These are phyloP conservation scores for Oreonectes daqikongensis DNA, from an alignment of 2,797 vertebrate species.

Conservation along the genomic window DNA sequence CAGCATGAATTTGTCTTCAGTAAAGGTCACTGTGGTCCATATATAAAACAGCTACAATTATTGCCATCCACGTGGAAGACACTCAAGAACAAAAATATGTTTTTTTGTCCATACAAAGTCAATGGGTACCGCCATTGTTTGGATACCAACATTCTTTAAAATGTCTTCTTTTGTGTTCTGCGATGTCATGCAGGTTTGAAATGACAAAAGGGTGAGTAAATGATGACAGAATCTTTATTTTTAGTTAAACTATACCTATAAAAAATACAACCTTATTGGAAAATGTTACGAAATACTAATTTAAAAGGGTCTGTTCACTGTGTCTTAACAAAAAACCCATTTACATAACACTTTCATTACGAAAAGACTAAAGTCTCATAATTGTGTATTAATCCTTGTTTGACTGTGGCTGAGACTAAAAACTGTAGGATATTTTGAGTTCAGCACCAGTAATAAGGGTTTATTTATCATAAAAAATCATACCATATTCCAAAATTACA, in stretches of 20 bases:
- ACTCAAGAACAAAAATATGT: slow-evolving; percentile 18
- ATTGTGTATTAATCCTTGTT: too few relatives aligned
- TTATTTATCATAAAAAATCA: neutral
- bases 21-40: slow-evolving; percentile 45
- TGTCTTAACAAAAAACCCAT: neutral
- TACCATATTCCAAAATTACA: neutral
- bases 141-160: too few relatives aligned
- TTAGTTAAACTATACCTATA: too few relatives aligned
- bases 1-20: neutral
- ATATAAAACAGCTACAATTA: slow-evolving; percentile 42
- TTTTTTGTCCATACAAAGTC: too few relatives aligned
- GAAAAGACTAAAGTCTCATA: neutral
- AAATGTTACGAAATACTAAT: too few relatives aligned
- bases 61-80: slow-evolving; percentile 29
- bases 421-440: neutral
- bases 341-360: neutral
- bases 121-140: too few relatives aligned
- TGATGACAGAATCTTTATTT: too few relatives aligned
- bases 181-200: too few relatives aligned
- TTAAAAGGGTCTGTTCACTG: too few relatives aligned
- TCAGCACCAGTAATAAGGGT: neutral
- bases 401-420: neutral
- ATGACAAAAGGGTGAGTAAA: too few relatives aligned
- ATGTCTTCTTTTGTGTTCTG: too few relatives aligned
- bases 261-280: too few relatives aligned